Evolutionary conservation across 2,113 vertebrate genomes (phyloP).

Genomic region (Caranx ignobilis): DNA sequence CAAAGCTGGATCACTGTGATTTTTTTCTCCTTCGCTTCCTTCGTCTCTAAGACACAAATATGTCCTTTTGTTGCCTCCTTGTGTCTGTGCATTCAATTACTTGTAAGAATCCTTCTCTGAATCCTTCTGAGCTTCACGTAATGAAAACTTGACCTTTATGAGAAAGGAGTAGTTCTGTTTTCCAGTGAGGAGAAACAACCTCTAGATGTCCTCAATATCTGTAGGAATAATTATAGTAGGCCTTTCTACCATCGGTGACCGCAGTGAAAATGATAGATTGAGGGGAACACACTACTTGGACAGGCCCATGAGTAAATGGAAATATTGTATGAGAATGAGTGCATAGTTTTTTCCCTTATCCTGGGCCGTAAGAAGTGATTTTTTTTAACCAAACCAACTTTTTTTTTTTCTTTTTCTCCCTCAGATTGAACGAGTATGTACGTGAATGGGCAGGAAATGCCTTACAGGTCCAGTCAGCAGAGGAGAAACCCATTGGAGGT

Average conservation of each 20-base stretch:
- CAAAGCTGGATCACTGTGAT: constrained; percentile 38
- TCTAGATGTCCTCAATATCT: constrained; percentile 79
- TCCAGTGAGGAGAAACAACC: constrained; percentile 70
- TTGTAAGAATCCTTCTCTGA: constrained; percentile 16
- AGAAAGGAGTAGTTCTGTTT: constrained; percentile 56
- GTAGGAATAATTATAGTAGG: constrained; percentile 78
- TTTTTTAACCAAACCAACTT: constrained; percentile 40
- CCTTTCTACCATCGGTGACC: constrained; percentile 68
- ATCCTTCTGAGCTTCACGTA: constrained; percentile 45
- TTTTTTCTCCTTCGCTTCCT: constrained; percentile 27
- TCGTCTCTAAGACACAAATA: constrained; percentile 5
- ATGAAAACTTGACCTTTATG: constrained; percentile 55
- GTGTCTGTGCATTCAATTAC: constrained; percentile 45
- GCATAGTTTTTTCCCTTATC: constrained; percentile 72
- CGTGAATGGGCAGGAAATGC: constrained; percentile 76
- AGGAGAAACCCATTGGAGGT: constrained; percentile 69
- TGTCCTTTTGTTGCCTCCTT: constrained; percentile 45
- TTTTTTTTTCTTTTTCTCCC: constrained; percentile 40
- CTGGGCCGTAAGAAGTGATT: constrained; percentile 50
- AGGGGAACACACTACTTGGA: constrained; percentile 75
- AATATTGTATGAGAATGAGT: constrained; percentile 78
- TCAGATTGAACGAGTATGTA: constrained; percentile 60
- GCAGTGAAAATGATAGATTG: constrained; percentile 81
- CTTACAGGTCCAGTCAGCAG: constrained; percentile 65
- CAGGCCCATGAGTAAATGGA: constrained; percentile 78